A percentile compares a stretch with the other conserved stretches of the same genome.
phyloP scores from a whole-genome alignment of 2,113 vertebrate genomes.

The Strix aluco region DNA sequence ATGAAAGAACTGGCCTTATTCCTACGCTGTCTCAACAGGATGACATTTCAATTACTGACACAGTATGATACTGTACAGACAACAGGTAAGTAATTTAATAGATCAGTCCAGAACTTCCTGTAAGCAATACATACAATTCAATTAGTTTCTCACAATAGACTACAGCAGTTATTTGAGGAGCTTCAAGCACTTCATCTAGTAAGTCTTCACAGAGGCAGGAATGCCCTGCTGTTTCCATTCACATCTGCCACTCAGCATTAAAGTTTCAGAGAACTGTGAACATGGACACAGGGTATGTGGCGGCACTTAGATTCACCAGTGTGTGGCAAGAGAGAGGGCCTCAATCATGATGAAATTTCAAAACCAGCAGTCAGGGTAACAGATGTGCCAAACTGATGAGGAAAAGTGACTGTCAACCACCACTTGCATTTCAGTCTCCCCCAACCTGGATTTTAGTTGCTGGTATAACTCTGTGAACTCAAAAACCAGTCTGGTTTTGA shows the following conservation, averaged over 20 bases:
- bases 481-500: neutral
- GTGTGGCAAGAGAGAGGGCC: neutral
- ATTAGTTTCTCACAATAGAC: constrained; percentile 55
- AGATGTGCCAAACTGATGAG: neutral
- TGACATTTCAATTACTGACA: constrained; percentile 42
- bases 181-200: constrained; percentile 16
- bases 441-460: neutral
- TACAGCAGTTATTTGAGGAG: constrained; percentile 24
- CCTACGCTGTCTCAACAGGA: neutral
- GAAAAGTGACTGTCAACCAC: neutral
- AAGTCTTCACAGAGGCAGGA: neutral
- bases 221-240: neutral
- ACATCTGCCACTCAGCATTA: neutral
- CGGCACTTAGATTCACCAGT: neutral
- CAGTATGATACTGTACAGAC: constrained; percentile 1
- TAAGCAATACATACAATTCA: constrained; percentile 56
- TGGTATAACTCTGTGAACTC: neutral
- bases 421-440: neutral
- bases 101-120: constrained; percentile 49
- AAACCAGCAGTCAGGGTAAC: neutral
- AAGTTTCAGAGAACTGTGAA: neutral
- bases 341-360: neutral
- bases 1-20: neutral
- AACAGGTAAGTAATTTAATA: constrained; percentile 57
- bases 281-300: accelerated